A percentile compares a stretch with the other conserved stretches of the same genome.
Conservation (phyloP, 2,113 vertebrate genomes). For the Rhadina sibilatrix region DNA sequence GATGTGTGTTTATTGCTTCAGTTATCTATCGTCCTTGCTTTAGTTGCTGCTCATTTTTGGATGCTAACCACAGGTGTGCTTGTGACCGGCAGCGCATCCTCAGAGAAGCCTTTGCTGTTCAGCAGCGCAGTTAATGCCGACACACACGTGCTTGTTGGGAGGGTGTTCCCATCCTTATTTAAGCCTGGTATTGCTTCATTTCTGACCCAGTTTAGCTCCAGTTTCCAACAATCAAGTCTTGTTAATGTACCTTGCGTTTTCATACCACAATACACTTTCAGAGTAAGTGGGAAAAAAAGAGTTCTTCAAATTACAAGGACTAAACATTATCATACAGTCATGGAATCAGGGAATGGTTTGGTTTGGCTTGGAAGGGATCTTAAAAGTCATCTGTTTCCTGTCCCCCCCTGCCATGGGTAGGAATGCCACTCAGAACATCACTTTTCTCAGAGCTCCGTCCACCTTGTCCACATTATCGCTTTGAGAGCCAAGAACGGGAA, state of each 20-base stretch:
- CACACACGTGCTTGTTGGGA: fast-evolving
- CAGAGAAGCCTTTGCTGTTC: background rate
- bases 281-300: background rate
- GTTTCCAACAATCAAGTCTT: background rate
- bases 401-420: background rate
- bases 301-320: background rate
- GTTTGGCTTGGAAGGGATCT: background rate
- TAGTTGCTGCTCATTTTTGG: fast-evolving
- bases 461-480: background rate
- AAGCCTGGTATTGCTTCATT: background rate
- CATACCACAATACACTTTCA: background rate
- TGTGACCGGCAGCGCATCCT: background rate
- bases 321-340: background rate
- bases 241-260: background rate
- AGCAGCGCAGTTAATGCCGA: fast-evolving
- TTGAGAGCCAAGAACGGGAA: background rate
- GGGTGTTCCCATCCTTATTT: background rate
- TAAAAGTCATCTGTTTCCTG: background rate
- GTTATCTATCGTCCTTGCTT: fast-evolving
- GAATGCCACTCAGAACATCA: background rate
- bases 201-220: background rate
- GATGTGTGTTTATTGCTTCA: fast-evolving
- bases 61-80: background rate
- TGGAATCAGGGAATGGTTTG: background rate
- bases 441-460: background rate